Evolutionary conservation across 2,797 vertebrate genomes (phyloP).

Genomic region (Schizothorax lantsangensis): DNA sequence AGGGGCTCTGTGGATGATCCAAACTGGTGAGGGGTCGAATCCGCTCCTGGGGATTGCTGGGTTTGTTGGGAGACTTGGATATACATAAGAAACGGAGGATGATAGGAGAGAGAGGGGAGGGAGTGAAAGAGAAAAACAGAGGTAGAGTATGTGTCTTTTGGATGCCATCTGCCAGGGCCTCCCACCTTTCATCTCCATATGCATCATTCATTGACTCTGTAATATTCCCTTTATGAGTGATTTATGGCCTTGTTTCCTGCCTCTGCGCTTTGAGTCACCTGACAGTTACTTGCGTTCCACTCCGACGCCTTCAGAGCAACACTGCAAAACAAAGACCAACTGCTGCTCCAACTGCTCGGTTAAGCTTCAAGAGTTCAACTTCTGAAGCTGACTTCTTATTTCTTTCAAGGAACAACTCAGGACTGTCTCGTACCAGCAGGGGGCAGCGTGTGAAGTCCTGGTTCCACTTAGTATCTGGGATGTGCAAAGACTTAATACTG

Average conservation of each 20-base stretch:
- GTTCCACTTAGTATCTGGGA: neutral
- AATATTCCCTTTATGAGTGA: slow-evolving; percentile 56
- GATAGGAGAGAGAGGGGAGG: neutral
- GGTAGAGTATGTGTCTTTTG: slow-evolving; percentile 19
- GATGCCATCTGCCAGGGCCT: slow-evolving; percentile 55
- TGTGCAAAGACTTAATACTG: slow-evolving; percentile 10
- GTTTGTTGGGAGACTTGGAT: slow-evolving; percentile 91
- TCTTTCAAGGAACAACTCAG: neutral
- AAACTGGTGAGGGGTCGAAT: slow-evolving; percentile 93
- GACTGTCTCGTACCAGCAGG: slow-evolving; percentile 54
- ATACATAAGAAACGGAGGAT: neutral
- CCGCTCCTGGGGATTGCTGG: slow-evolving; percentile 91
- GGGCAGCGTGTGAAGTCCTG: slow-evolving; percentile 59
- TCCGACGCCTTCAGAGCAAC: slow-evolving; percentile 38
- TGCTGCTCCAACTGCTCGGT: slow-evolving; percentile 51
- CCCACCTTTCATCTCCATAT: slow-evolving; percentile 65
- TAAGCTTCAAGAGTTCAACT: slow-evolving; percentile 23
- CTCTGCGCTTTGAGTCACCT: slow-evolving; percentile 52
- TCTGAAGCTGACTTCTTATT: neutral
- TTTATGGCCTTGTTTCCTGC: slow-evolving; percentile 52
- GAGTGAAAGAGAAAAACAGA: slow-evolving; percentile 26
- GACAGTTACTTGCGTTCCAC: slow-evolving; percentile 39
- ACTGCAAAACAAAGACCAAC: slow-evolving; percentile 55
- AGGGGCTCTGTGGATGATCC: slow-evolving; percentile 94
- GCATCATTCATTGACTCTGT: slow-evolving; percentile 59